phyloP scores from a whole-genome alignment of 2,888 invertebrate genomes.

The Tachystola acroxantha region DNA sequence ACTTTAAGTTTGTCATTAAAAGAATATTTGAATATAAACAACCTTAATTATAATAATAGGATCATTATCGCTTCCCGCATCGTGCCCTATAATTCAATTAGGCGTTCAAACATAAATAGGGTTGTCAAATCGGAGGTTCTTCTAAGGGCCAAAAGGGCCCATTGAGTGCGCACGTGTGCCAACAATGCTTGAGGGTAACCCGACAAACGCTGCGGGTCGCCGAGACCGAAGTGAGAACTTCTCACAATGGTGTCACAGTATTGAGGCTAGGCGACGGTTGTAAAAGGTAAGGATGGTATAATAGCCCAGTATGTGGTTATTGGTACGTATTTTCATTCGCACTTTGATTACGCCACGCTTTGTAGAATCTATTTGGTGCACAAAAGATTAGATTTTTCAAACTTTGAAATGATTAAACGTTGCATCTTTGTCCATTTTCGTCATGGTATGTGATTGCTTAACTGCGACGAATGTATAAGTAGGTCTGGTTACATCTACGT shows the following conservation, averaged over 20 bases:
- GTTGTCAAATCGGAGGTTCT: constrained; percentile 53
- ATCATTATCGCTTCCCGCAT: constrained; percentile 27
- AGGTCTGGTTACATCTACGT: too few species aligned
- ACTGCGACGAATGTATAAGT: too few species aligned
- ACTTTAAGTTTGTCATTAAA: too few species aligned
- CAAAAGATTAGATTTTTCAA: constrained; percentile 28
- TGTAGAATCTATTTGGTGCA: constrained; percentile 44
- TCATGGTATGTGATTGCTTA: too few species aligned
- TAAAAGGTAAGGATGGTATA: constrained; percentile 36
- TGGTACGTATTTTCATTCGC: constrained; percentile 38
- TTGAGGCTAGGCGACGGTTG: constrained; percentile 58
- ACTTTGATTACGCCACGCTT: constrained; percentile 45
- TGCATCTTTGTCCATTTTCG: constrained; percentile 5
- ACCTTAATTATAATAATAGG: background rate
- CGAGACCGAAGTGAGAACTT: constrained; percentile 56
- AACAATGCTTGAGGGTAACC: constrained; percentile 55
- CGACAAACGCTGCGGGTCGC: constrained; percentile 62
- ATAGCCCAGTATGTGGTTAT: constrained; percentile 62
- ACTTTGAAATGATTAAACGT: constrained; percentile 28
- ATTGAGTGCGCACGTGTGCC: constrained; percentile 68
- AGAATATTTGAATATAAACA: background rate
- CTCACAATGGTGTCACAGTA: constrained; percentile 70
- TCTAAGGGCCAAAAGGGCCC: constrained; percentile 58
- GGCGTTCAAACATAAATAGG: constrained; percentile 57
- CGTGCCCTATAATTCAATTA: constrained; percentile 71